phyloP scores from a whole-genome alignment of 2,113 vertebrate species.

The Oreochromis spilurus region DNA sequence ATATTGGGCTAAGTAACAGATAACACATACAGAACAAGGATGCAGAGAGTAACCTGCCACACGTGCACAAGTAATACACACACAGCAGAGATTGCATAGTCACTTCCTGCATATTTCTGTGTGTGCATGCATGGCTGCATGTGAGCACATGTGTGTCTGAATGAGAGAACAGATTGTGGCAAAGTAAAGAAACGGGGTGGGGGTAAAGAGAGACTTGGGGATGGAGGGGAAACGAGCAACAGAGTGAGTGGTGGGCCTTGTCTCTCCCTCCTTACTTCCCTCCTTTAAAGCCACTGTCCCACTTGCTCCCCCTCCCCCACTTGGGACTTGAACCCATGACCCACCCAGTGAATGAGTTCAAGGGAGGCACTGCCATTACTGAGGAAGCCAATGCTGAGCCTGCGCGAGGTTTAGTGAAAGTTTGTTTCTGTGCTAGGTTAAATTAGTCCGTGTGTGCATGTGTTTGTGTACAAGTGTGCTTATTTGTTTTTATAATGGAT shows the following conservation, averaged over 20 bases:
- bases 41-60: background rate
- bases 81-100: background rate
- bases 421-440: background rate
- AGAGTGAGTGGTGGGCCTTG: background rate
- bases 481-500: background rate
- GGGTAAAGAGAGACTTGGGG: conserved; percentile 14
- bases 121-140: background rate
- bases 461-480: background rate
- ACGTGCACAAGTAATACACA: background rate
- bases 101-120: background rate
- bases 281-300: background rate
- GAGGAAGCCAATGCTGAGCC: background rate
- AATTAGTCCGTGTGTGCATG: background rate
- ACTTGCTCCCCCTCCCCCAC: conserved; percentile 51
- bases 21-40: background rate
- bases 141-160: conserved; percentile 1
- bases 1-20: background rate
- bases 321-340: conserved; percentile 75
- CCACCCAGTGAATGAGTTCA: conserved; percentile 69
- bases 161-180: conserved; percentile 29
- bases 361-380: conserved; percentile 53
- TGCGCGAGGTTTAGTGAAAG: background rate
- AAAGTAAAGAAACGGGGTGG: conserved; percentile 31
- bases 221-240: background rate
- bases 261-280: background rate